These are phyloP conservation scores for Cerastis leucographa DNA, from an alignment of 2,888 invertebrate genomes.

Conservation along the genomic window DNA sequence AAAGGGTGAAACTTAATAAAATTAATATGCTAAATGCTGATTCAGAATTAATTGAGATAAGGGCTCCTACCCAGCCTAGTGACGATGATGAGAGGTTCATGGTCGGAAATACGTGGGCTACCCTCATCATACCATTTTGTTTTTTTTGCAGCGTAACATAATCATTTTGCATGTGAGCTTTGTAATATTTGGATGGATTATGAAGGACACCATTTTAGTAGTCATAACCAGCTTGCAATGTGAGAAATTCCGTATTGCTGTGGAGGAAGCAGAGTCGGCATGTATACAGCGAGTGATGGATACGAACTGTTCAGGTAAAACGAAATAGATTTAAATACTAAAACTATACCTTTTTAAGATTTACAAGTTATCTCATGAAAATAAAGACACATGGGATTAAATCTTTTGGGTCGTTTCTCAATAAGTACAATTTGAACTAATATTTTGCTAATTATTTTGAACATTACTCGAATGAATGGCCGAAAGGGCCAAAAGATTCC, in stretches of 20 bases:
- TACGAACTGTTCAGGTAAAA: conserved; percentile 1
- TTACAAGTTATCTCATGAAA: not conserved
- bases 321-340: not conserved
- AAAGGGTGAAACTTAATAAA: no score
- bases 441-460: no score
- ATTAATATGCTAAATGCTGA: not conserved
- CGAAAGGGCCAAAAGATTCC: no score
- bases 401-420: no score
- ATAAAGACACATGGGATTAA: no score
- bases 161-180: not conserved
- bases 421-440: no score
- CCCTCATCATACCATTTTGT: not conserved
- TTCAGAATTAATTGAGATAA: not conserved
- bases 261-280: conserved; percentile 1
- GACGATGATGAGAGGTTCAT: not conserved
- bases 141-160: not conserved
- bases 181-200: conserved; percentile 3
- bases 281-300: conserved; percentile 14
- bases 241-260: conserved; percentile 1
- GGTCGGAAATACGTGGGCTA: not conserved
- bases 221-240: not conserved
- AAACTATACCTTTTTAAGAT: not conserved
- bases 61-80: not conserved
- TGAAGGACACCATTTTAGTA: conserved; percentile 1
- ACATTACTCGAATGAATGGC: no score